Evolutionary conservation across 2,888 invertebrate genomes (phyloP).

Genomic region (Ypsolopha scabrella): DNA sequence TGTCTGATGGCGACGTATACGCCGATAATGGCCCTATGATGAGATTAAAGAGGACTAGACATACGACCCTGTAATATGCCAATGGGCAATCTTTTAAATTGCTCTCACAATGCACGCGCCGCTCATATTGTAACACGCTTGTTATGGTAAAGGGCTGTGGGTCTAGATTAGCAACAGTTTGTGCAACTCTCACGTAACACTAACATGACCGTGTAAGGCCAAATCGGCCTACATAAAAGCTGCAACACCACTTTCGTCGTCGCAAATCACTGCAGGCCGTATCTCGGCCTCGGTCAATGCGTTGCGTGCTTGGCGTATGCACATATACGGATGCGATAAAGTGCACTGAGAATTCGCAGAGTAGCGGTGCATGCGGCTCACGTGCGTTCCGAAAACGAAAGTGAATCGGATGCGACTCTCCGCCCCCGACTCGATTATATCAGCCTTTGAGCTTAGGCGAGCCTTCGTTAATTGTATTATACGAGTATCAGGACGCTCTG

Average conservation of each 20-base stretch:
- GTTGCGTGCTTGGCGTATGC: slow-evolving; percentile 64
- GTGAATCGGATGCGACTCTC: slow-evolving; percentile 62
- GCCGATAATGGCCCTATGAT: slow-evolving; percentile 53
- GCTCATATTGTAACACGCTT: too few relatives aligned
- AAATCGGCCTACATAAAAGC: slow-evolving; percentile 66
- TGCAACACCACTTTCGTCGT: slow-evolving; percentile 68
- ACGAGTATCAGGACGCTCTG: slow-evolving; percentile 30
- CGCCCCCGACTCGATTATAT: slow-evolving; percentile 49
- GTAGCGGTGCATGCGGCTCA: slow-evolving; percentile 57
- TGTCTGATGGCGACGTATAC: slow-evolving; percentile 54
- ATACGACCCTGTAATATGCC: slow-evolving; percentile 27
- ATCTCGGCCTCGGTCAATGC: slow-evolving; percentile 68
- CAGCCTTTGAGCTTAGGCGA: slow-evolving; percentile 43
- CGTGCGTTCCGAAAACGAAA: slow-evolving; percentile 61
- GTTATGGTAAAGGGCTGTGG: neutral
- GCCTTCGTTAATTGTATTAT: slow-evolving; percentile 59
- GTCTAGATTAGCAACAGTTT: too few relatives aligned
- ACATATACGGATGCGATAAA: slow-evolving; percentile 65
- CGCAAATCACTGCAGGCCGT: slow-evolving; percentile 61
- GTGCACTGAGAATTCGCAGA: slow-evolving; percentile 63
- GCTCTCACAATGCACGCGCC: neutral
- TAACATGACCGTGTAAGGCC: slow-evolving; percentile 42
- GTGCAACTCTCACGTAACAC: slow-evolving; percentile 41
- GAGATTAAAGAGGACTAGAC: slow-evolving; percentile 39
- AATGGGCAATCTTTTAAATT: slow-evolving; percentile 13